phyloP scores from a whole-genome alignment of 2,113 vertebrate genomes.

The Ploceus nigricollis region DNA sequence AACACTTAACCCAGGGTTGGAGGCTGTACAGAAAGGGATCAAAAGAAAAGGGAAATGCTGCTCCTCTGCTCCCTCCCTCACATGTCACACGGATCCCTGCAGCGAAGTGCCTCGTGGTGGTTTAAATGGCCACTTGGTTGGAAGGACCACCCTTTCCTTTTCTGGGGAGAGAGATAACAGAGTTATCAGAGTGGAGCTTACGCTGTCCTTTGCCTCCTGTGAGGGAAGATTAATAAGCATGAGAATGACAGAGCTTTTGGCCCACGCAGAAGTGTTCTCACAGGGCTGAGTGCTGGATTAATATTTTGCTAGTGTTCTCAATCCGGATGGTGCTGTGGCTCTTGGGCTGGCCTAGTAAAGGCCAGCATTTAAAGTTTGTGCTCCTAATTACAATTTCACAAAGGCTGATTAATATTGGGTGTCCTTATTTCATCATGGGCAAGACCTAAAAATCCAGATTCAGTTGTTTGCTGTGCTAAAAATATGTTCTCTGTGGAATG shows the following conservation, averaged over 20 bases:
- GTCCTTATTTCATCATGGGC: not conserved
- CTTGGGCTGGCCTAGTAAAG: not conserved
- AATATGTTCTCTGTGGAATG: not conserved
- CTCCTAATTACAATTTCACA: not conserved
- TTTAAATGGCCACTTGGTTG: not conserved
- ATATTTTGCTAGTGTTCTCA: not conserved
- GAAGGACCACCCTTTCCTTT: constrained; percentile 45
- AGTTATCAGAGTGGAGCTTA: constrained; percentile 30
- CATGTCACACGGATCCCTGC: not conserved
- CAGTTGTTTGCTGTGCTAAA: not conserved
- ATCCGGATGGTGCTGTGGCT: not conserved
- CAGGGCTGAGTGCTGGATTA: not conserved
- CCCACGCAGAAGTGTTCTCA: not conserved
- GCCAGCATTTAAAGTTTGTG: not conserved
- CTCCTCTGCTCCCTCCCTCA: not conserved
- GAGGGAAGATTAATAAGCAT: constrained; percentile 31
- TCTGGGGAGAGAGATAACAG: constrained; percentile 49
- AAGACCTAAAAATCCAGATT: not conserved
- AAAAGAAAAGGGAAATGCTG: not conserved
- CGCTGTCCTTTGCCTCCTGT: not conserved
- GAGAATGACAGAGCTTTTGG: constrained; percentile 1
- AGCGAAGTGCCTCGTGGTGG: not conserved
- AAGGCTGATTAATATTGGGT: not conserved
- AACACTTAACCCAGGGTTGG: not conserved
- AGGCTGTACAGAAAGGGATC: not conserved